Base-by-base conservation (phyloP, 2,888 invertebrate species). In the Scaptomyza flava region DNA sequence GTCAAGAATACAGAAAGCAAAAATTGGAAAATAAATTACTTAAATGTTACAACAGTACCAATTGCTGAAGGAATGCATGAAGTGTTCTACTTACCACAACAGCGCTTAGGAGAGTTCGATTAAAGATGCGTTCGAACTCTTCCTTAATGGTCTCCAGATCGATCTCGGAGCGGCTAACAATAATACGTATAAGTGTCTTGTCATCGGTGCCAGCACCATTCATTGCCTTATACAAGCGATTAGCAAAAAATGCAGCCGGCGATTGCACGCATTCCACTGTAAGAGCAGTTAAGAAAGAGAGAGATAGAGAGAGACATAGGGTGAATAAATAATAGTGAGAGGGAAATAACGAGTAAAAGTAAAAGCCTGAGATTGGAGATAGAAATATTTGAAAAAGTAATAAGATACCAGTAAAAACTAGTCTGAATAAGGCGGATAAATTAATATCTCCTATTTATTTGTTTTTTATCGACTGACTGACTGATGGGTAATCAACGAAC, bases 151-250 rank as follows among this genome's bases (percentile, higher is more conserved):
- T 93, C 6, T 92, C 94, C 81, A 96, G 93, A 93, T 96, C 96
- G 51, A 94, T 92, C 93, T 95, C 95, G 1, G 95, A 93, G 79
- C 95, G 93, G 79, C 94, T 94, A 52, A 96, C 95, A 76, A 96
- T 89, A 79, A 96, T 94, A 52, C 96, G 93, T 78, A 96, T 94
- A 72, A 96, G 93, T 0, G 95, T 94, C 33, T 93, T 91, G 92
- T 96, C 96, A 90, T 95, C 94, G 4, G 96, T 96, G 62, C 96
- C 96, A 46, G 94, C 89, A 0, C 96, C 96, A 78, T 94, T 93
- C 94, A 96, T 94, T 4, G 95, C 94, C 54, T 92, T 91, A 67
- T 95, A 94, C 12, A 96, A 91, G 0, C 95, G 93, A 68, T 93
- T 93, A 56, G 96, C 96, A 92, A 95, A 96, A 93, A 94, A 96